phyloP scores from a whole-genome alignment of 2,888 invertebrate genomes.

The Hipparchia semele region DNA sequence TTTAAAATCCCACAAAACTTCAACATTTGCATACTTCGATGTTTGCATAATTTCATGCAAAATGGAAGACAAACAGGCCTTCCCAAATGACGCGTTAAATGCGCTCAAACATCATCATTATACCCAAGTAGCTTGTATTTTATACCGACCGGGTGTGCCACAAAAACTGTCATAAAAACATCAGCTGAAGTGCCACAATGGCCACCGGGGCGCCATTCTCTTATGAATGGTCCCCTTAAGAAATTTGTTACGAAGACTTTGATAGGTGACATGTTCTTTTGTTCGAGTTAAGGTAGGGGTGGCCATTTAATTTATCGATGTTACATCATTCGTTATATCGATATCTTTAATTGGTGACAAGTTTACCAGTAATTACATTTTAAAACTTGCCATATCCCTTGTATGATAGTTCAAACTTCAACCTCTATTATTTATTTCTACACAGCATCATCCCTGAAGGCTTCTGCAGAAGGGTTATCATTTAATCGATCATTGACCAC shows the following conservation, averaged over 20 bases:
- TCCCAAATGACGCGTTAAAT: conserved; percentile 75
- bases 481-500: no score
- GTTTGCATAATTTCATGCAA: conserved; percentile 38
- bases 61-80: conserved; percentile 62
- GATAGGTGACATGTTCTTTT: conserved; percentile 60
- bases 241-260: conserved; percentile 73
- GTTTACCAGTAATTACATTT: no score
- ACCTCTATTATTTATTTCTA: no score
- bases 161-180: conserved; percentile 64
- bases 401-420: no score
- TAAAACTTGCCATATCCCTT: no score
- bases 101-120: conserved; percentile 72
- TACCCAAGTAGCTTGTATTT: conserved; percentile 54
- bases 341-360: background rate
- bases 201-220: conserved; percentile 69
- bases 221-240: conserved; percentile 68
- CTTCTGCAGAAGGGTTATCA: no score
- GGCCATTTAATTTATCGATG: conserved; percentile 3
- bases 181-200: conserved; percentile 53
- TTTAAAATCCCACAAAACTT: no score
- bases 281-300: conserved; percentile 37
- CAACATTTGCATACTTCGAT: no score
- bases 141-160: conserved; percentile 39
- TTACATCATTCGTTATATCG: conserved; percentile 24
- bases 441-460: no score